Conservation (phyloP, 2,113 vertebrate genomes). For the Pseudopodoces humilis region DNA sequence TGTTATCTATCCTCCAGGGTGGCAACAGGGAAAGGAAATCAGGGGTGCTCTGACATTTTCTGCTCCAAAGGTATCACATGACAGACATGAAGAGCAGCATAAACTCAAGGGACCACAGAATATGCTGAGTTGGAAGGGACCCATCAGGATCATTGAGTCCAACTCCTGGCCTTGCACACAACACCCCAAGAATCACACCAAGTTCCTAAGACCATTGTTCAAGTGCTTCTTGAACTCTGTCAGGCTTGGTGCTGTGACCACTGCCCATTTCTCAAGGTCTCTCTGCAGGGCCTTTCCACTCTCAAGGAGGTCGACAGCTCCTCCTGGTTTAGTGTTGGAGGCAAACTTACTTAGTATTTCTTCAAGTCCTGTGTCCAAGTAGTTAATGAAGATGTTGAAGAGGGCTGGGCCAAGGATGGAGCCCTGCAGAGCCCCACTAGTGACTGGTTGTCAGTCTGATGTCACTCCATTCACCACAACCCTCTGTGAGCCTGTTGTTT, state of each 20-base stretch:
- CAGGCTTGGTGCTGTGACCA: background rate
- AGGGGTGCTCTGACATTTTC: background rate
- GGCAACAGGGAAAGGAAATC: background rate
- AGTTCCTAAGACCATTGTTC: background rate
- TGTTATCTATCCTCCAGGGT: background rate
- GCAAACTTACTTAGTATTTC: background rate
- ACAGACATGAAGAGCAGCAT: background rate
- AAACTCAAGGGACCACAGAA: background rate
- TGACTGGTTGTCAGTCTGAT: background rate
- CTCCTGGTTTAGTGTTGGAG: background rate
- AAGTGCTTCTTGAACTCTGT: background rate
- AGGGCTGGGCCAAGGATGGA: background rate
- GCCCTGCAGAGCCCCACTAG: background rate
- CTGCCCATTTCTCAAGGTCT: background rate
- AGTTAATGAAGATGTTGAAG: background rate
- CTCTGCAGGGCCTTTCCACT: background rate
- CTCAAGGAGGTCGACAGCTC: fast-evolving
- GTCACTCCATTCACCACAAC: background rate
- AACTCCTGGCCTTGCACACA: background rate
- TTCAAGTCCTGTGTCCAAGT: background rate
- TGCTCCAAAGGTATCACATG: background rate
- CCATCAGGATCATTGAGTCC: background rate
- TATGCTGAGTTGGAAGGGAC: background rate
- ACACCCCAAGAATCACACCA: background rate
- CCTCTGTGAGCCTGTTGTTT: background rate